Conservation (phyloP, 2,888 invertebrate species). For the Yponomeuta sedellus region DNA sequence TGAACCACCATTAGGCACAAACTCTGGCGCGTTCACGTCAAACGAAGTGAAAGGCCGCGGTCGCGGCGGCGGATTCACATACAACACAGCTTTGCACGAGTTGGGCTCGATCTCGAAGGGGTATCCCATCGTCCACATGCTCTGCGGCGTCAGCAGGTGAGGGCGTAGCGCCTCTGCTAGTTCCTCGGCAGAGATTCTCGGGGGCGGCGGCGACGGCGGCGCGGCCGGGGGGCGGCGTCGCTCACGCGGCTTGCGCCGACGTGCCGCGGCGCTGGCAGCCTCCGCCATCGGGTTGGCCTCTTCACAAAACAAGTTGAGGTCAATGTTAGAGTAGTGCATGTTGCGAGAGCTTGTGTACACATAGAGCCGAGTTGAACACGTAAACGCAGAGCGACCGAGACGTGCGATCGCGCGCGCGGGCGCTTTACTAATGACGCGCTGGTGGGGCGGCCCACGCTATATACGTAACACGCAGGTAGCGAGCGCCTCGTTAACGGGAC, state of each 20-base stretch:
- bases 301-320: conserved; percentile 70
- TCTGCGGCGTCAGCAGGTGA: conserved; percentile 78
- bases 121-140: conserved; percentile 82
- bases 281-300: conserved; percentile 65
- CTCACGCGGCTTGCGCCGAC: conserved; percentile 55
- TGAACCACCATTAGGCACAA: conserved; percentile 72
- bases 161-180: conserved; percentile 76
- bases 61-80: conserved; percentile 74
- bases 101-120: conserved; percentile 80
- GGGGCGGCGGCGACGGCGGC: conserved; percentile 64
- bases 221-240: conserved; percentile 62
- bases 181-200: conserved; percentile 74
- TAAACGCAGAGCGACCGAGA: conserved; percentile 62
- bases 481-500: conserved; percentile 70
- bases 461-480: conserved; percentile 68
- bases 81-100: conserved; percentile 79
- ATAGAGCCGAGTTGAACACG: conserved; percentile 57
- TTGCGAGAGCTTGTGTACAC: conserved; percentile 65
- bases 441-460: conserved; percentile 71
- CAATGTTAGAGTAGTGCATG: conserved; percentile 65
- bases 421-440: conserved; percentile 70
- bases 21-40: conserved; percentile 82
- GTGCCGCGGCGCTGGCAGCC: conserved; percentile 59
- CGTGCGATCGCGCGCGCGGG: conserved; percentile 72
- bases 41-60: conserved; percentile 61